These are phyloP conservation scores for Oscarella lobularis DNA, from an alignment of 37 sponge, comb jelly and placozoan species.

Conservation along the genomic window DNA sequence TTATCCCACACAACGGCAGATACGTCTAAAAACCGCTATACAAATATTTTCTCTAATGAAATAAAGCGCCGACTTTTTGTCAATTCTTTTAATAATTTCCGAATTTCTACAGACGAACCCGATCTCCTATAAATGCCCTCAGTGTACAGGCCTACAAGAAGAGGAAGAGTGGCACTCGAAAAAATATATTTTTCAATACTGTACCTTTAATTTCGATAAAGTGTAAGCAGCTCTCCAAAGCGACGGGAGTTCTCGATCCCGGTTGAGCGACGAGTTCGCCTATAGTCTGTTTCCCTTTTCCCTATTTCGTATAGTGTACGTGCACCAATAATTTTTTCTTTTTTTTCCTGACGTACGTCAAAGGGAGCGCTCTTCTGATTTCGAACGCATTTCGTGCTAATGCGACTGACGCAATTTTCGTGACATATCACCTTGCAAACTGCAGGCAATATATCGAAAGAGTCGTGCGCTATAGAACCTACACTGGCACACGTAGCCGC, in stretches of 20 bases:
- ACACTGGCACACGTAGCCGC: slow-evolving; percentile 53
- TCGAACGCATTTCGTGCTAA: background rate
- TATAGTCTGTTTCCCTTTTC: too few species aligned
- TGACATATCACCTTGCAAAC: background rate
- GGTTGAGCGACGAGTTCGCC: too few species aligned
- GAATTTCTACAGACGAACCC: background rate
- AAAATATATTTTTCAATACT: too few species aligned
- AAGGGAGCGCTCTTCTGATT: background rate
- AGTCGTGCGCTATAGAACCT: background rate
- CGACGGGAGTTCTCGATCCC: too few species aligned
- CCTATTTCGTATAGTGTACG: too few species aligned
- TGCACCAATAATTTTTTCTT: too few species aligned
- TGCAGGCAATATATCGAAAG: background rate
- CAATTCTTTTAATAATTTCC: background rate
- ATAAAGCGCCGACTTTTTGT: background rate
- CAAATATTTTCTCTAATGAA: too few species aligned
- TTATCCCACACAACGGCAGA: background rate
- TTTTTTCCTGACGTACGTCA: too few species aligned
- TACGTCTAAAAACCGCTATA: too few species aligned
- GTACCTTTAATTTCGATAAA: too few species aligned
- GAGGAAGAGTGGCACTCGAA: too few species aligned
- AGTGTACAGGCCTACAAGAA: slow-evolving; percentile 58
- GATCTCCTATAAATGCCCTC: slow-evolving; percentile 76
- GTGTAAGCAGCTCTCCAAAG: too few species aligned
- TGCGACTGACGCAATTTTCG: background rate